A percentile compares a stretch with the other conserved stretches of the same genome.
Evolutionary conservation across 1,140 invertebrate species (phyloP).

Genomic region (Drosophila ironensis): DNA sequence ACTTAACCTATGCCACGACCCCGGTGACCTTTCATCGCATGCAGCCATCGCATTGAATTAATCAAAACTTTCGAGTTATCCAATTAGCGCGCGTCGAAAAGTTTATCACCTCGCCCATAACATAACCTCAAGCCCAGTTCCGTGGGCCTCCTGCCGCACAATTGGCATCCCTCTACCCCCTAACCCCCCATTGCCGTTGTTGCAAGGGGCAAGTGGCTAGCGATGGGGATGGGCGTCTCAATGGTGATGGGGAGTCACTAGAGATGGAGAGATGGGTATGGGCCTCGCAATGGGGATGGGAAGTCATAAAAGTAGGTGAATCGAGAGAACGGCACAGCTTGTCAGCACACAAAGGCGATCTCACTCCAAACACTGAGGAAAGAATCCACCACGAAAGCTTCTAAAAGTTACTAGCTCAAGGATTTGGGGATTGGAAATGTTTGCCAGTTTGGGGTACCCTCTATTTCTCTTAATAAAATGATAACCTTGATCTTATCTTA

Average conservation of each 20-base stretch:
- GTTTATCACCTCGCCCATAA: constrained; percentile 39
- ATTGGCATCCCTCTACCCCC: too few relatives aligned
- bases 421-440: too few relatives aligned
- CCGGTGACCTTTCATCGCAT: constrained; percentile 28
- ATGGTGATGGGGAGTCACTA: constrained; percentile 29
- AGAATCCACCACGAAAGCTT: too few relatives aligned
- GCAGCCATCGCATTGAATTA: constrained; percentile 31
- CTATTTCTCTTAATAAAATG: too few relatives aligned
- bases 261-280: constrained; percentile 18
- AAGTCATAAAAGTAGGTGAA: constrained; percentile 34
- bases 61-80: constrained; percentile 47
- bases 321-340: not conserved
- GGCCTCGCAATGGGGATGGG: constrained; percentile 1
- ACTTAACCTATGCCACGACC: not conserved
- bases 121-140: constrained; percentile 20
- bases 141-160: too few relatives aligned
- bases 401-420: too few relatives aligned
- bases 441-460: too few relatives aligned
- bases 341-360: not conserved
- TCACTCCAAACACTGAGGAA: too few relatives aligned
- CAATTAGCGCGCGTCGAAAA: constrained; percentile 40
- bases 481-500: too few relatives aligned
- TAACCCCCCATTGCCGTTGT: constrained; percentile 16
- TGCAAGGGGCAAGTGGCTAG: too few relatives aligned
- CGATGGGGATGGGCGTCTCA: not conserved